Conservation (phyloP, 37 sponge, comb jelly and placozoan species). For the Mnemiopsis leidyi region DNA sequence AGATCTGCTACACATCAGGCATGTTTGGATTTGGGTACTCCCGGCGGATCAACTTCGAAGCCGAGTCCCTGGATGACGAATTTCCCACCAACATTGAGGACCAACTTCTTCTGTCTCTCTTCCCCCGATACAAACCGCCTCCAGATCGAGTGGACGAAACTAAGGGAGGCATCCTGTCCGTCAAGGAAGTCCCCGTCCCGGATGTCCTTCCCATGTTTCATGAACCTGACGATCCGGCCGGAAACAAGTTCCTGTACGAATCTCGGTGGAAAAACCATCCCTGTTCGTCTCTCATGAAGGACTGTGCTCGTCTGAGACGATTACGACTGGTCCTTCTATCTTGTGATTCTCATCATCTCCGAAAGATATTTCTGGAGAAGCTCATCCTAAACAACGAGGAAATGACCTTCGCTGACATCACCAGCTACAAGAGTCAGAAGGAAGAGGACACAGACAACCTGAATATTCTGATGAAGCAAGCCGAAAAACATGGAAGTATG, state of each 20-base stretch:
- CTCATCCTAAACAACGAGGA: neutral
- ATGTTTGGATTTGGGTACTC: slow-evolving; percentile 36
- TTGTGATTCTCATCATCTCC: neutral
- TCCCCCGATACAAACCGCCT: slow-evolving; percentile 48
- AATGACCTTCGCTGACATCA: neutral
- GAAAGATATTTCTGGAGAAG: slow-evolving; percentile 10
- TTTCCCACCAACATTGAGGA: slow-evolving; percentile 26
- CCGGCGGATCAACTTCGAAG: neutral
- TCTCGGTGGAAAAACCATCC: neutral
- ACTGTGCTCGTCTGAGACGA: neutral
- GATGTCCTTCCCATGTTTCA: slow-evolving; percentile 34
- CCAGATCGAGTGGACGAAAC: neutral
- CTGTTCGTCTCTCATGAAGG: neutral
- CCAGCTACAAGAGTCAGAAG: slow-evolving; percentile 1
- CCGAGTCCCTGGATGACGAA: neutral
- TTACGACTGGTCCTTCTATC: neutral
- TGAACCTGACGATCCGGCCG: neutral
- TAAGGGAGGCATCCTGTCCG: neutral
- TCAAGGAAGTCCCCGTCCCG: neutral
- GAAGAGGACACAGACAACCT: neutral
- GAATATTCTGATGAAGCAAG: neutral
- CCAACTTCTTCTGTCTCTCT: slow-evolving; percentile 15
- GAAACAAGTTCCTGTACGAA: neutral
- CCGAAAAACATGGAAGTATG: neutral
- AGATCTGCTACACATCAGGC: slow-evolving; percentile 1